These are phyloP conservation scores for Leptinotarsa rubiginosa DNA, from an alignment of 2,888 invertebrate genomes.

Conservation along the genomic window DNA sequence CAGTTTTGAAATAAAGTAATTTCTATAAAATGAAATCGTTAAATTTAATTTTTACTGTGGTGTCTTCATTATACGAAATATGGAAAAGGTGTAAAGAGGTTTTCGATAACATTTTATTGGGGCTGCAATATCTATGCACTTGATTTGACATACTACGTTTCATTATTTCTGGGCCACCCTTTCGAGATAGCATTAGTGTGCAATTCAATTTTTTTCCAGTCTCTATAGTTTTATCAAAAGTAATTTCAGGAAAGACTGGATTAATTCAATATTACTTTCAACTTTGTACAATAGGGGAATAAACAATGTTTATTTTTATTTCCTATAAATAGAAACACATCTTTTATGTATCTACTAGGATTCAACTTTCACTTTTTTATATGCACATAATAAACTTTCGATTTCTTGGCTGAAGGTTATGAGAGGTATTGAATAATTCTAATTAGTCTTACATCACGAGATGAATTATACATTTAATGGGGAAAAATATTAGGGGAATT, in stretches of 20 bases:
- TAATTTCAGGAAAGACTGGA: background rate
- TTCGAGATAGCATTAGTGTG: too few species aligned
- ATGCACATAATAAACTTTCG: background rate
- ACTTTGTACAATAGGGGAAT: too few species aligned
- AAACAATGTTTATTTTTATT: background rate
- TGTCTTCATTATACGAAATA: too few species aligned
- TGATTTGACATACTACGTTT: too few species aligned
- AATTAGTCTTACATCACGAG: background rate
- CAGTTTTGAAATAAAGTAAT: too few species aligned
- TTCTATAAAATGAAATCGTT: too few species aligned
- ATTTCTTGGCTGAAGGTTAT: background rate
- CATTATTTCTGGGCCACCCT: too few species aligned
- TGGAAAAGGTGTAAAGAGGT: too few species aligned
- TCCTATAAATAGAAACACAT: background rate
- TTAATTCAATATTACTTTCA: background rate
- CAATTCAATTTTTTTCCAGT: too few species aligned
- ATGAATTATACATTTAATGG: background rate
- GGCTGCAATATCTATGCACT: too few species aligned
- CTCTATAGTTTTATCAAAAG: background rate
- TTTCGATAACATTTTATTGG: too few species aligned
- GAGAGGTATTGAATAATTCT: background rate
- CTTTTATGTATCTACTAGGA: background rate
- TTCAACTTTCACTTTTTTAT: conserved; percentile 5
- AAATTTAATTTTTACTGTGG: too few species aligned
- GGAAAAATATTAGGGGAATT: background rate